A percentile compares a stretch with the other conserved stretches of the same genome.
These are phyloP conservation scores for Calameuta pallipes DNA, from an alignment of 2,888 invertebrate genomes.

Conservation along the genomic window DNA sequence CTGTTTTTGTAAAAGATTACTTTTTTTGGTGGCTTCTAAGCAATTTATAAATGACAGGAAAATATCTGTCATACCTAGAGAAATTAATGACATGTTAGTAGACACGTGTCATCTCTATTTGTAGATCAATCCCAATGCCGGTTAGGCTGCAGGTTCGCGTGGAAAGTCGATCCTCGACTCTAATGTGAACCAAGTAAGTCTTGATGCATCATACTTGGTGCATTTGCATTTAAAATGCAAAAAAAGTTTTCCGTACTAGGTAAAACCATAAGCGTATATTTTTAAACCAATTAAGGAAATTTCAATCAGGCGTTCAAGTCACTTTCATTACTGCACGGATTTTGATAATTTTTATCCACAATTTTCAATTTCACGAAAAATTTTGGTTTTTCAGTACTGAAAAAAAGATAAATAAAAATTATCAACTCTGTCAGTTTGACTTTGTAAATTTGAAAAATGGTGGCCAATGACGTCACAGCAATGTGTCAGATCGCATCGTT, in stretches of 20 bases:
- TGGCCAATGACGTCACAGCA: background rate
- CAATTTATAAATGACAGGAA: background rate
- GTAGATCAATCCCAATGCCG: slow-evolving; percentile 10
- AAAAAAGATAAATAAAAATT: background rate
- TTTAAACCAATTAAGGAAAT: background rate
- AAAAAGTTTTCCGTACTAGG: background rate
- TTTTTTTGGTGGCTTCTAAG: background rate
- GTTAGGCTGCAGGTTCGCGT: background rate
- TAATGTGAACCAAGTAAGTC: background rate
- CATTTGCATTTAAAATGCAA: background rate
- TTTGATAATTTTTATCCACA: background rate
- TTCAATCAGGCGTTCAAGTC: background rate
- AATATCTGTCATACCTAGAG: background rate
- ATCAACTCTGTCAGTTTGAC: no score
- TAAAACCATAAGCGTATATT: background rate
- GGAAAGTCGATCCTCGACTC: background rate
- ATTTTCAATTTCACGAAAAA: background rate
- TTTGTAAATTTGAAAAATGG: background rate
- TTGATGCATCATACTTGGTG: background rate
- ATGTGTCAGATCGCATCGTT: background rate
- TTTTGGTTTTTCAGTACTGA: no score
- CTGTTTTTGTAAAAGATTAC: background rate
- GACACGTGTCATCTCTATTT: slow-evolving; percentile 17
- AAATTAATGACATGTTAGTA: slow-evolving; percentile 6
- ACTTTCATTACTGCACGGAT: background rate